Conservation (phyloP, 2,113 vertebrate genomes). For the Tor tambroides region DNA sequence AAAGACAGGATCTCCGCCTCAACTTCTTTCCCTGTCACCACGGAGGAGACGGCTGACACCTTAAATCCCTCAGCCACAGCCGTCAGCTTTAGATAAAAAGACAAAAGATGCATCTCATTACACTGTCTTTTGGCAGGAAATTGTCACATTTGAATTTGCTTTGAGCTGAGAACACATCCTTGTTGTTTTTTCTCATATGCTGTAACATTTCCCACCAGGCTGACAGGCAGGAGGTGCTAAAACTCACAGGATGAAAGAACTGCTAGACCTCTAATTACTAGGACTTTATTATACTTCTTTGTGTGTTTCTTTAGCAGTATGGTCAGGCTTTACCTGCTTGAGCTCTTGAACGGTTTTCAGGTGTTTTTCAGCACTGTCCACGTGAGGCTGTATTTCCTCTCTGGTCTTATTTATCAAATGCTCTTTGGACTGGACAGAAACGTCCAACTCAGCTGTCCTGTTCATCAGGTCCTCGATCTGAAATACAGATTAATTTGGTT, state of each 20-base stretch:
- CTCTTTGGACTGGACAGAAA: conserved; percentile 64
- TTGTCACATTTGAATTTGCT: conserved; percentile 46
- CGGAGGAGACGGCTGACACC: conserved; percentile 66
- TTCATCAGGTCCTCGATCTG: conserved; percentile 59
- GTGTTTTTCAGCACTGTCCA: conserved; percentile 55
- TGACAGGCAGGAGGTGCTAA: conserved; percentile 18
- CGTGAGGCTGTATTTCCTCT: conserved; percentile 56
- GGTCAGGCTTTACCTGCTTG: conserved; percentile 63
- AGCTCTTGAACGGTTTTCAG: conserved; percentile 61
- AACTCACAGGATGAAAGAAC: conserved; percentile 14
- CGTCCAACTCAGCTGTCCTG: conserved; percentile 64
- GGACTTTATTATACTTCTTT: background rate
- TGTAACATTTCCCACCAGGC: background rate
- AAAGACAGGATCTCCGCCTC: conserved; percentile 73
- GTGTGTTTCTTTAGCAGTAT: background rate
- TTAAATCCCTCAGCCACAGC: conserved; percentile 67
- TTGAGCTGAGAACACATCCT: conserved; percentile 11
- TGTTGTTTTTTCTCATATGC: conserved; percentile 6
- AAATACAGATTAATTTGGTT: conserved; percentile 30
- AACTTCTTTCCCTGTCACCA: conserved; percentile 76
- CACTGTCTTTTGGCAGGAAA: conserved; percentile 37
- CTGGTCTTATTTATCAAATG: conserved; percentile 60
- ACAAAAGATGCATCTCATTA: conserved; percentile 42
- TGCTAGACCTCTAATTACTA: background rate
- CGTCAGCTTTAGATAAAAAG: conserved; percentile 67